A percentile compares a stretch with the other conserved stretches of the same genome.
Conservation (phyloP, 2,797 vertebrate genomes). For the Cynopterus sphinx region DNA sequence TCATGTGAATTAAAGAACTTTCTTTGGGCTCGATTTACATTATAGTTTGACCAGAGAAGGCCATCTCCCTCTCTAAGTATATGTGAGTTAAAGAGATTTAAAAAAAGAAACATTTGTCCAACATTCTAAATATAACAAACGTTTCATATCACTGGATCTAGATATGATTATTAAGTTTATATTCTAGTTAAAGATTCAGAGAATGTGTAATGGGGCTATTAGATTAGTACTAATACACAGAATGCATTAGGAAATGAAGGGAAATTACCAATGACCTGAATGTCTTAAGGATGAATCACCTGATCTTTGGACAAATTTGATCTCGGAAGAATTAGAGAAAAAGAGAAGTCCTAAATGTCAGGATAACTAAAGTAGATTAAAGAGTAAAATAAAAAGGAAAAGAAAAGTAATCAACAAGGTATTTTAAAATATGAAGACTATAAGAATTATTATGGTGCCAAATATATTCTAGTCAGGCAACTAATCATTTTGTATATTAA, state of each 20-base stretch:
- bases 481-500: not conserved
- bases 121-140: not conserved
- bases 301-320: not conserved
- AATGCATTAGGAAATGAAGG: not conserved
- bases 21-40: not conserved
- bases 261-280: not conserved
- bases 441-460: not conserved
- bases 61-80: not conserved
- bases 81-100: not conserved
- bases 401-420: not conserved
- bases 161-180: not conserved
- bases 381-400: not conserved
- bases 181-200: not conserved
- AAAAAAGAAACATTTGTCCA: not conserved
- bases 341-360: not conserved
- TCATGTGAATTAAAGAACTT: not conserved
- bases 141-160: not conserved
- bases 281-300: not conserved
- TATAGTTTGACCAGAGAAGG: not conserved
- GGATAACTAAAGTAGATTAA: not conserved
- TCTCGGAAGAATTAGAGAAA: not conserved
- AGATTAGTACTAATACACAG: not conserved
- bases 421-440: not conserved
- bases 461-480: not conserved
- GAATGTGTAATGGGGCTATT: not conserved